phyloP scores from a whole-genome alignment of 2,113 vertebrate species.

The Lophius piscatorius region DNA sequence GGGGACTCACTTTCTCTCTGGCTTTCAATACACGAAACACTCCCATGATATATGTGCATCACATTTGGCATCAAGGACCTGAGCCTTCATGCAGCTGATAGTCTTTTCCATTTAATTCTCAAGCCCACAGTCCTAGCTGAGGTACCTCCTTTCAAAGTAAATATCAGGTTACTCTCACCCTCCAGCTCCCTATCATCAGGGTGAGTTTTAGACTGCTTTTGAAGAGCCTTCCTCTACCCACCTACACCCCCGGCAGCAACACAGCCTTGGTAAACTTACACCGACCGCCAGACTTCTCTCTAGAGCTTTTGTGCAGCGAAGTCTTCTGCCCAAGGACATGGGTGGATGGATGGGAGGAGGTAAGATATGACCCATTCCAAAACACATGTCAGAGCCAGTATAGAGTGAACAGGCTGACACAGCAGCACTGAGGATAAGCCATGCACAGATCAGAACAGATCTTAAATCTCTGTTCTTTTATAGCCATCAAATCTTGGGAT shows the following conservation, averaged over 20 bases:
- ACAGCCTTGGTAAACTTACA: slow-evolving; percentile 60
- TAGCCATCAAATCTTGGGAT: slow-evolving; percentile 6
- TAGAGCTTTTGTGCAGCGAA: slow-evolving; percentile 56
- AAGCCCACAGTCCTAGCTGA: background rate
- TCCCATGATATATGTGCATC: background rate
- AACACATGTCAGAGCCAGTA: slow-evolving; percentile 16
- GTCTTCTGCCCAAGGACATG: slow-evolving; percentile 40
- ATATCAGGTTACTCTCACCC: slow-evolving; percentile 50
- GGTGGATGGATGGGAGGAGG: slow-evolving; percentile 15
- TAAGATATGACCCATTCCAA: slow-evolving; percentile 27
- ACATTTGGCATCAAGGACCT: slow-evolving; percentile 4
- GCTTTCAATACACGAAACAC: background rate
- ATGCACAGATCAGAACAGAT: slow-evolving; percentile 28
- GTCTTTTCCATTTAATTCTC: slow-evolving; percentile 8
- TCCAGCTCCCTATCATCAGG: slow-evolving; percentile 12
- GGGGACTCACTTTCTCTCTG: slow-evolving; percentile 20
- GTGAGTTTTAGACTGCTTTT: slow-evolving; percentile 44
- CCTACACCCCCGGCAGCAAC: slow-evolving; percentile 57
- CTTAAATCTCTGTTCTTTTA: background rate
- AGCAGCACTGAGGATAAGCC: slow-evolving; percentile 10
- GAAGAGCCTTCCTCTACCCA: slow-evolving; percentile 56
- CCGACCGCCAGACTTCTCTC: slow-evolving; percentile 31
- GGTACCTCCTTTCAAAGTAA: background rate
- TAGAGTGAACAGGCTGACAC: slow-evolving; percentile 34
- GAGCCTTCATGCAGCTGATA: slow-evolving; percentile 12